Conservation (phyloP, 1,140 invertebrate genomes). For the Centruroides sculpturatus region DNA sequence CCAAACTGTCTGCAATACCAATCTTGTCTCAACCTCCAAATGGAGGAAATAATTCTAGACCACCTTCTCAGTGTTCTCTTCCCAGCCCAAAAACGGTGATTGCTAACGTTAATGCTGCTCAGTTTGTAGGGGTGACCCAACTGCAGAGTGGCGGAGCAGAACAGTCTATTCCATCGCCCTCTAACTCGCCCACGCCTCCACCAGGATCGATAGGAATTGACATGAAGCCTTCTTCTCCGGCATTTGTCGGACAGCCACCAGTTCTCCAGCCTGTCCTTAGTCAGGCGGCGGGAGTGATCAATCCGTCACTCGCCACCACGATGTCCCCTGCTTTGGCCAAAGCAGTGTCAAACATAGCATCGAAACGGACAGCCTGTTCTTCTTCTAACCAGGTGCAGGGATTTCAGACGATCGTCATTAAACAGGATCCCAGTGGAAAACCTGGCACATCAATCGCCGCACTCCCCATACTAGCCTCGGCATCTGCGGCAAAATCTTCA, state of each 20-base stretch:
- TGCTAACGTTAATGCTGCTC: conserved; percentile 15
- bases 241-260: conserved; percentile 15
- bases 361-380: conserved; percentile 4
- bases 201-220: conserved; percentile 4
- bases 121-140: conserved; percentile 18
- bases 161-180: neutral
- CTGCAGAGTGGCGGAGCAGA: neutral
- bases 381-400: conserved; percentile 6
- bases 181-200: neutral
- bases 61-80: conserved; percentile 8
- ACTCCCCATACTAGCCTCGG: conserved; percentile 4
- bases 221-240: conserved; percentile 11
- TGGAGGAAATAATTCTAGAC: conserved; percentile 1
- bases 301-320: neutral
- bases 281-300: neutral
- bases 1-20: no score
- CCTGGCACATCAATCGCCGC: conserved; percentile 3
- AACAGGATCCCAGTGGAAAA: conserved; percentile 16
- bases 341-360: neutral
- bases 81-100: conserved; percentile 15
- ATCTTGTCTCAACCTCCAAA: no score
- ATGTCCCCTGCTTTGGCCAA: conserved; percentile 1
- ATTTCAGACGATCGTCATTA: conserved; percentile 20
- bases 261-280: conserved; percentile 10
- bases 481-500: conserved; percentile 14